phyloP scores from a whole-genome alignment of 1,140 invertebrate genomes.

The Drosophila arizonae region DNA sequence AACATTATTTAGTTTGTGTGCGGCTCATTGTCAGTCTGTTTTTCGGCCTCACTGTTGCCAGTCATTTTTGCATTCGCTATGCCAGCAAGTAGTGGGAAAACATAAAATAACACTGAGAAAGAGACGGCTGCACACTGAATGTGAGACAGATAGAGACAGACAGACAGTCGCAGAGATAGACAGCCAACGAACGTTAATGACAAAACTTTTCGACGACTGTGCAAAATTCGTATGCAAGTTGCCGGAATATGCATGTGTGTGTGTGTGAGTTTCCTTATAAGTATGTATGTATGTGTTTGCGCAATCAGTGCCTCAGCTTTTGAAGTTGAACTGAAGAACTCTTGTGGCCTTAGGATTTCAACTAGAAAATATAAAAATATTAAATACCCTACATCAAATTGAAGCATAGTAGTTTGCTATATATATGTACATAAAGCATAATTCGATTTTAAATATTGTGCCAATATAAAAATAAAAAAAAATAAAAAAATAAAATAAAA shows the following conservation, averaged over 20 bases:
- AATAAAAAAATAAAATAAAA: too few relatives aligned
- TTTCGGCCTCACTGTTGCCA: constrained; percentile 38
- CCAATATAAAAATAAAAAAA: too few relatives aligned
- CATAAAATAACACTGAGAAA: constrained; percentile 56
- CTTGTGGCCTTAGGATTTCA: constrained; percentile 62
- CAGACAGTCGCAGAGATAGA: constrained; percentile 20
- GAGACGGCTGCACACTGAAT: constrained; percentile 3
- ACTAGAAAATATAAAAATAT: constrained; percentile 48
- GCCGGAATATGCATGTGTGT: constrained; percentile 32
- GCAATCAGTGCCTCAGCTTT: constrained; percentile 69
- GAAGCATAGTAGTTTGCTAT: background rate
- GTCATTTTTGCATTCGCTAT: constrained; percentile 70
- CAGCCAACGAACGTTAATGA: constrained; percentile 73
- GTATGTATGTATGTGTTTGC: constrained; percentile 54
- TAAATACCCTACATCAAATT: constrained; percentile 9
- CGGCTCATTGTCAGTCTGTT: constrained; percentile 45
- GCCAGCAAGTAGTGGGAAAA: constrained; percentile 61
- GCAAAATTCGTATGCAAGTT: constrained; percentile 69
- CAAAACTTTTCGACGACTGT: constrained; percentile 75
- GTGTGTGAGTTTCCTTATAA: constrained; percentile 10
- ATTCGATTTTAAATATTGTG: too few relatives aligned
- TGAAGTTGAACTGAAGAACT: constrained; percentile 59
- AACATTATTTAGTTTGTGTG: constrained; percentile 68
- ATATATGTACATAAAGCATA: too few relatives aligned
- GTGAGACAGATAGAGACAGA: background rate